Evolutionary conservation across 2,888 invertebrate species (phyloP), one percentile per base, ranked within the genome.

Genomic region (Syrphus vitripennis): DNA sequence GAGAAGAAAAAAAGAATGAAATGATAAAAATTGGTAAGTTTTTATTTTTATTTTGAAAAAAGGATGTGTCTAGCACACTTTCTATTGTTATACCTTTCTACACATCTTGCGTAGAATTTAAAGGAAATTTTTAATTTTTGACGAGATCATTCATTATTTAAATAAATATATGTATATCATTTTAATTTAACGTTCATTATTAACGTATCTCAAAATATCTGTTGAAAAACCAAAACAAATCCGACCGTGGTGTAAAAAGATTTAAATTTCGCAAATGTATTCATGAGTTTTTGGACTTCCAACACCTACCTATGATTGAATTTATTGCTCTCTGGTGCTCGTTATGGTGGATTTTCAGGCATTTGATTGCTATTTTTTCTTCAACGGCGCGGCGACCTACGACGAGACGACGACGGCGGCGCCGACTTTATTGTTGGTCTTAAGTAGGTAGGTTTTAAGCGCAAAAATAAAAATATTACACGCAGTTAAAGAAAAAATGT

Each of bases 251-350:
- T 21, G 5, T 29, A 24, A 9, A 29, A n/a, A 42, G 70, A 75
- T 67, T 80, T 61, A 80, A 80, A 67, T 59, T 81, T 77, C n/a
- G 72, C 80, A 86, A 81, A 86, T 86, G 81, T 86, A 86, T 86
- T 86, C 86, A 81, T 81, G 81, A 81, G 72, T 74, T 74, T 34
- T 86, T 61, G 72, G 77, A 86, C 80, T 55, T 76, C 72, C 81
- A 76, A 74, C 86, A 86, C 86, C 86, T 86, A 74, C 86, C 81
- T 81, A 81, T 81, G 76, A 81, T 81, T 81, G 67, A 86, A 86
- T 81, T 81, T 86, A 86, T 86, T 77, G 81, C 48, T 61, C 53
- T 59, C n/a, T n/a, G 55, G 53, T 37, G 53, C 72, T 81, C 77
- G 77, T 81, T 84, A 76, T 69, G 69, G 48, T 24, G 69, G 74